Conservation (phyloP, 2,797 vertebrate species). For the Eleutherodactylus coqui region DNA sequence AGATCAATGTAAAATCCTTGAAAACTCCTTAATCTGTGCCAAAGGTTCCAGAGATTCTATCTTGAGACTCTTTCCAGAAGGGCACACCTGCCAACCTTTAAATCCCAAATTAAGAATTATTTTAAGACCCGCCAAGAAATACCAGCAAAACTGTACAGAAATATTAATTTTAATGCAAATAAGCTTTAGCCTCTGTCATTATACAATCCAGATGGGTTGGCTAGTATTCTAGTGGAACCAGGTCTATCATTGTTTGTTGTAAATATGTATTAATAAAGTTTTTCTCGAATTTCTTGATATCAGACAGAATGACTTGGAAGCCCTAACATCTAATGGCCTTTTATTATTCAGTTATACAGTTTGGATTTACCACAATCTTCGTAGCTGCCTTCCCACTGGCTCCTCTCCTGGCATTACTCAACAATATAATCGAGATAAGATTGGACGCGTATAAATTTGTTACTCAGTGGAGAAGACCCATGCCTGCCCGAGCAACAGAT, state of each 20-base stretch:
- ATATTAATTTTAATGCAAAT: too few relatives aligned
- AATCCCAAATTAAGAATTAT: not conserved
- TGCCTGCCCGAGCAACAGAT: constrained; percentile 96
- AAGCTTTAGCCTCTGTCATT: too few relatives aligned
- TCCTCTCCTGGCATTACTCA: constrained; percentile 95
- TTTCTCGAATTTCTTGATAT: not conserved
- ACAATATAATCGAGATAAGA: constrained; percentile 98
- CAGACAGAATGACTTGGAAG: not conserved
- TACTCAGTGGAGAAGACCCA: constrained; percentile 96
- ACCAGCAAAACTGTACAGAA: not conserved
- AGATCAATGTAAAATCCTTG: not conserved
- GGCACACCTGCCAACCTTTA: not conserved
- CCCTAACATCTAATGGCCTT: not conserved
- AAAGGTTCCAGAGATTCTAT: not conserved
- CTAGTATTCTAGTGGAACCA: not conserved
- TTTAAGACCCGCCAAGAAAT: not conserved
- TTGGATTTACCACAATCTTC: constrained; percentile 98
- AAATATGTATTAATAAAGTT: not conserved
- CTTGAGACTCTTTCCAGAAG: not conserved
- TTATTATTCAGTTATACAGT: constrained; percentile 87
- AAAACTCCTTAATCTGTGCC: not conserved
- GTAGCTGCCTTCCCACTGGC: constrained; percentile 97
- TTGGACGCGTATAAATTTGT: constrained; percentile 99
- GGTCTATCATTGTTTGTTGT: not conserved
- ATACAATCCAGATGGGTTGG: too few relatives aligned